These are phyloP conservation scores for Spodoptera litura DNA, from an alignment of 1,140 invertebrate genomes.

Conservation along the genomic window DNA sequence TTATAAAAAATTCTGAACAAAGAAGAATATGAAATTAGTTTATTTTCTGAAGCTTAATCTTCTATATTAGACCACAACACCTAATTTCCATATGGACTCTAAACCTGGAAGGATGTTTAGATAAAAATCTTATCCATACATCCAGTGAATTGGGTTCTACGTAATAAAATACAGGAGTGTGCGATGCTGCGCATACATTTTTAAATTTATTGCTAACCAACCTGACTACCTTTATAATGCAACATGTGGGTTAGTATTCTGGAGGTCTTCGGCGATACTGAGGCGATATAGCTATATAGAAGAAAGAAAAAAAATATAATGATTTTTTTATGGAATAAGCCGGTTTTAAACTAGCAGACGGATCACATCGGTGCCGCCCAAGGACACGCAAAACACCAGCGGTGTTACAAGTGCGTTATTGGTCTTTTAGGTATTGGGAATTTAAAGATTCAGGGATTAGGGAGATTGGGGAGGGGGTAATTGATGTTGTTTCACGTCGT, in stretches of 20 bases:
- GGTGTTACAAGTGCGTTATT: too few species aligned
- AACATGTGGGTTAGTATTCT: constrained; percentile 51
- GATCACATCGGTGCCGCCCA: too few species aligned
- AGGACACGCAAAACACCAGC: too few species aligned
- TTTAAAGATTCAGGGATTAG: too few species aligned
- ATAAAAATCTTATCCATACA: constrained; percentile 42
- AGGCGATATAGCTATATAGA: neutral
- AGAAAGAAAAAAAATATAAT: too few species aligned
- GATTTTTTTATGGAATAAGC: too few species aligned
- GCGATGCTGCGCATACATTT: constrained; percentile 58
- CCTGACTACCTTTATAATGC: constrained; percentile 57
- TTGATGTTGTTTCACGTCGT: too few species aligned
- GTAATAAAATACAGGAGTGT: constrained; percentile 54
- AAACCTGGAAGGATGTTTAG: constrained; percentile 25
- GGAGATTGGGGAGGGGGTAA: too few species aligned
- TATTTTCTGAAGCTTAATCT: neutral
- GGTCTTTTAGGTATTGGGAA: too few species aligned
- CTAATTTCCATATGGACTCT: constrained; percentile 1
- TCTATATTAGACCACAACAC: neutral
- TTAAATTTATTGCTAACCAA: constrained; percentile 67
- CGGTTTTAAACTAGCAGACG: too few species aligned
- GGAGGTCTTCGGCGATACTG: neutral
- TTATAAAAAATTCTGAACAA: too few species aligned
- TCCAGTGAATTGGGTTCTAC: constrained; percentile 33
- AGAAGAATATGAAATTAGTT: too few species aligned